Evolutionary conservation across 2,113 vertebrate genomes (phyloP).

Genomic region (Pontoporia blainvillei): DNA sequence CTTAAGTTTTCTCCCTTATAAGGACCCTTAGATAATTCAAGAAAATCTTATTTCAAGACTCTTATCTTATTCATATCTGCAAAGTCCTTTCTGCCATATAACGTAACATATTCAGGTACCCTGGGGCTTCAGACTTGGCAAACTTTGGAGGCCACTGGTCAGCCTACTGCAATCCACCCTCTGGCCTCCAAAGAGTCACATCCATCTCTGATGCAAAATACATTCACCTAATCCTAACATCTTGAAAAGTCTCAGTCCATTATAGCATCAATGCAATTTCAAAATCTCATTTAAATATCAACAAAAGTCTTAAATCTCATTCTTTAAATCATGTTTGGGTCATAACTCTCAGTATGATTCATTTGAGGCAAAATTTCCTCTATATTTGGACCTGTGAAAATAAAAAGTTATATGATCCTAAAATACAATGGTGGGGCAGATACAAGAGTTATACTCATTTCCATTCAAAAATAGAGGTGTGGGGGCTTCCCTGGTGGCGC

Average conservation of each 20-base stretch:
- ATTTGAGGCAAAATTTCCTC: background rate
- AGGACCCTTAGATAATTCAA: background rate
- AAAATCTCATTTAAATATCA: constrained; percentile 30
- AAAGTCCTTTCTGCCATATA: background rate
- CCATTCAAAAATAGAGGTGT: background rate
- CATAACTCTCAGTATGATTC: constrained; percentile 11
- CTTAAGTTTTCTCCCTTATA: background rate
- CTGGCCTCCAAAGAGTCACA: background rate
- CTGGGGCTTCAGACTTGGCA: background rate
- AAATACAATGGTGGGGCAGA: background rate
- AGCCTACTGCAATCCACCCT: background rate
- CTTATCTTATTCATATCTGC: background rate
- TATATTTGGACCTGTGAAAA: background rate
- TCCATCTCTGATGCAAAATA: background rate
- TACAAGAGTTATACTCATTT: background rate
- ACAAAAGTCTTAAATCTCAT: constrained; percentile 31
- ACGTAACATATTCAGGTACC: background rate
- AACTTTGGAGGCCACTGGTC: background rate
- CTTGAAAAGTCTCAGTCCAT: background rate
- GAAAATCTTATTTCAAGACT: background rate
- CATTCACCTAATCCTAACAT: background rate
- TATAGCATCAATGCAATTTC: background rate
- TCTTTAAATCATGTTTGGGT: background rate
- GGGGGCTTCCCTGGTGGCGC: no score
- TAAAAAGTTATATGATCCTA: background rate